Evolutionary conservation across 53 echinoderm and acorn worm species (phyloP), one percentile per base, ranked within the genome.

Genomic region (Glandiceps talaboti): DNA sequence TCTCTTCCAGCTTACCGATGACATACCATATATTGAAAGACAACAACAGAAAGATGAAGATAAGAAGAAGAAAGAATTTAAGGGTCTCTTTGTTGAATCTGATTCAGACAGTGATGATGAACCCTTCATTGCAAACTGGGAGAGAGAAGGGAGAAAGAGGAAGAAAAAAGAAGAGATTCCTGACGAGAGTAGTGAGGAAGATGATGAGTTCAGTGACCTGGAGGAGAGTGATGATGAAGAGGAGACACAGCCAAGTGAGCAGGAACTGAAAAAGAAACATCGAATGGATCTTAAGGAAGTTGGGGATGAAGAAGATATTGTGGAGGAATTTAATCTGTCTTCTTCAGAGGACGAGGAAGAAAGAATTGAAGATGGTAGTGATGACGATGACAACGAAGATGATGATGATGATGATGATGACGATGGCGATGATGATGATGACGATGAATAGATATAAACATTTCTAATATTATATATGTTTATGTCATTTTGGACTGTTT

Each of bases 41-140:
- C 6, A 45, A 6, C 6, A 90, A 81, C 81, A 80, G 73, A 87
- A 87, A 80, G 85, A 85, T 26, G 83, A 82, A 75, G 90, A 85
- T 84, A 92, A 84, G 78, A 79, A 85, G 64, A 86, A 92, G 78
- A 79, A 85, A 33, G 88, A 92, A 79, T 87, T 92, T 77, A 80
- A 79, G 72, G 92, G 89, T 30, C 88, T 97, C 73, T 97, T 93
- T 20, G 20, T 45, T 6, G 64, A 45, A 12, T 12, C 83, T 83
- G 90, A 74, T 78, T 80, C 78, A 29, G 93, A 91, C 75, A 89
- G 89, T 33, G 97, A 90, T 0, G 97, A 97, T 78, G 97, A 97
- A 27, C 91, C 93, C 73, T 78, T 93, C 80, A 83, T 93, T 25
- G 87, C 82, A 27, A 79, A 92, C 28, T 87, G 82, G 26, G 89